Percentiles rank a stretch among this genome's conserved stretches.
Conservation (phyloP, 1,140 invertebrate genomes). For the Listronotus oregonensis region DNA sequence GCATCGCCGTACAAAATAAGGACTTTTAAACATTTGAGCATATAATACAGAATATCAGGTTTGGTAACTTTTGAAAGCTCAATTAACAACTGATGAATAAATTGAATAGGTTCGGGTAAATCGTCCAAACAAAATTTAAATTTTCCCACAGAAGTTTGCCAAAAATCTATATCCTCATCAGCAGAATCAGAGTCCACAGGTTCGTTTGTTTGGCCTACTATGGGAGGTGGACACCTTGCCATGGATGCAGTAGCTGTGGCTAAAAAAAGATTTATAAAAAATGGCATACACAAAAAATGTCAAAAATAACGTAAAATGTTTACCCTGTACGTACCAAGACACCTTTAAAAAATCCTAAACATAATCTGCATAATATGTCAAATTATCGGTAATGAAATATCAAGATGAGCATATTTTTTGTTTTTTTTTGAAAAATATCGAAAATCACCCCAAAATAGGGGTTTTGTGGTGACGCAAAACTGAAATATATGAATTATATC, state of each 20-base stretch:
- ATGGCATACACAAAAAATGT: neutral
- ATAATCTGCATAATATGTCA: too few relatives aligned
- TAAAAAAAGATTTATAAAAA: slow-evolving; percentile 47
- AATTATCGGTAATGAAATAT: too few relatives aligned
- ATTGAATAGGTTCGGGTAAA: slow-evolving; percentile 89
- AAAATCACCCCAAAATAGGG: too few relatives aligned
- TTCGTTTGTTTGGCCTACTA: slow-evolving; percentile 73
- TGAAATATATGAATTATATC: too few relatives aligned
- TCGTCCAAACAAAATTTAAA: slow-evolving; percentile 91
- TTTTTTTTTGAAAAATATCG: too few relatives aligned
- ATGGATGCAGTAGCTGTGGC: slow-evolving; percentile 69
- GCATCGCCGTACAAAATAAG: slow-evolving; percentile 93
- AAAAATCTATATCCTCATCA: slow-evolving; percentile 80
- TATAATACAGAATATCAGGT: slow-evolving; percentile 91
- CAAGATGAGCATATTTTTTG: too few relatives aligned
- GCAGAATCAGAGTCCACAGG: slow-evolving; percentile 67
- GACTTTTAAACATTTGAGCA: slow-evolving; percentile 90
- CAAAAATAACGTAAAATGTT: neutral
- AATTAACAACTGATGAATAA: slow-evolving; percentile 86
- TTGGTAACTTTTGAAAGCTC: slow-evolving; percentile 84
- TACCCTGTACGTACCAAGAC: too few relatives aligned
- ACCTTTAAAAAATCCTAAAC: too few relatives aligned
- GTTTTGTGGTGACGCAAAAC: too few relatives aligned
- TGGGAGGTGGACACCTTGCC: slow-evolving; percentile 65
- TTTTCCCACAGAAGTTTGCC: slow-evolving; percentile 90